Evolutionary conservation across 2,888 invertebrate species (phyloP), one percentile per base, ranked within the genome.

Genomic region (Sericinus montela): DNA sequence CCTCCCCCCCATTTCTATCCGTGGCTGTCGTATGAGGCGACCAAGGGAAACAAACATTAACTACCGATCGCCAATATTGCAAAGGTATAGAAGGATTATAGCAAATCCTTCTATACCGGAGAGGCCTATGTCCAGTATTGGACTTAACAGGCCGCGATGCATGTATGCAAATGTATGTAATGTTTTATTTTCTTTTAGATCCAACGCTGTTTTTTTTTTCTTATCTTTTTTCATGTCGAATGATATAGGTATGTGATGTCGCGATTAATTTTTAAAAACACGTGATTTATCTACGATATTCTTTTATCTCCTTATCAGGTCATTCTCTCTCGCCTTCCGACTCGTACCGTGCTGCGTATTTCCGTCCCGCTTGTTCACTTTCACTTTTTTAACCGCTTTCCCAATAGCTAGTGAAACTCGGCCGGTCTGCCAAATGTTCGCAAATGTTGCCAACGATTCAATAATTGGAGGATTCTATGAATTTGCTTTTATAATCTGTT

Each of bases 381-480:
- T 84, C 85, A 81, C 84, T 84, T 83, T 83, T 80, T 19, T 82
- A 80, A 68, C 71, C 68, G 75, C 84, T 85, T 84, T 85, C 85
- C 75, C 80, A 80, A 82, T 80, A 73, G 72, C 55, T 53, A 59
- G 67, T 74, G 77, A 72, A 80, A 78, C 77, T 75, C 75, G 72
- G 71, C 60, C 72, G 74, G 67, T 71, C 71, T 75, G 81, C 81
- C 80, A 80, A 83, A 83, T 80, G 71, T 76, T 72, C 71, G 71
- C 60, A 51, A 71, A 72, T 59, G 53, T 59, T 62, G 60, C 48
- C 52, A 53, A 45, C 29, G 15, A 40, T 38, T 48, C 54, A 54
- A 57, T 67, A 59, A 59, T 57, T 46, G 58, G 54, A 47, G 41
- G 40, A 15, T 35, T 19, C n/a, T n/a, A n/a, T 34, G 30, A 37